Evolutionary conservation across 2,113 vertebrate species (phyloP).

Genomic region (Siniperca knerii): DNA sequence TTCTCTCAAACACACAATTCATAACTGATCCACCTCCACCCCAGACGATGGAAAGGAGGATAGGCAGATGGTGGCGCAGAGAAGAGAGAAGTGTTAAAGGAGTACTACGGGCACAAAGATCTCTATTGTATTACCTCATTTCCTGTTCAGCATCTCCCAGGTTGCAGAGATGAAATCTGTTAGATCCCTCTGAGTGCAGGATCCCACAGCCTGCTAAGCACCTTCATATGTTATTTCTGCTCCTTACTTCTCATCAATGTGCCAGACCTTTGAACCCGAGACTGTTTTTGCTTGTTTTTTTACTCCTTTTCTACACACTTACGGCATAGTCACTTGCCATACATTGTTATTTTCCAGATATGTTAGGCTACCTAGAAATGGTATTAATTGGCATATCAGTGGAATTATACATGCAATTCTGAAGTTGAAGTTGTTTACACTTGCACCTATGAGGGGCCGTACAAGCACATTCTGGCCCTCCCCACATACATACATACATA

Average conservation of each 20-base stretch:
- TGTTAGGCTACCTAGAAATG: neutral
- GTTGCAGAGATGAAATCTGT: conserved; percentile 67
- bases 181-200: conserved; percentile 29
- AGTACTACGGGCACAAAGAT: conserved; percentile 59
- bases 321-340: neutral
- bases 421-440: neutral
- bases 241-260: conserved; percentile 43
- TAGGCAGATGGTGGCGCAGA: conserved; percentile 41
- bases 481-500: no score
- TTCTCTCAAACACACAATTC: conserved; percentile 50
- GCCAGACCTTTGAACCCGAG: conserved; percentile 39
- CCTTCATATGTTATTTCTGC: conserved; percentile 46
- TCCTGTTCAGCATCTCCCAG: conserved; percentile 70
- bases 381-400: neutral
- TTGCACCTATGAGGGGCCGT: neutral
- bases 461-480: no score
- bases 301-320: neutral
- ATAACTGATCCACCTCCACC: conserved; percentile 49
- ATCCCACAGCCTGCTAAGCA: conserved; percentile 25
- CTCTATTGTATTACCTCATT: conserved; percentile 76
- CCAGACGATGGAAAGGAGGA: conserved; percentile 56
- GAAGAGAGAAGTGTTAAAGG: conserved; percentile 44
- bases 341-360: neutral
- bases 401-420: no score
- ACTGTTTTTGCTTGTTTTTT: neutral